phyloP scores from a whole-genome alignment of 2,113 vertebrate genomes.

The Paramormyrops kingsleyae region DNA sequence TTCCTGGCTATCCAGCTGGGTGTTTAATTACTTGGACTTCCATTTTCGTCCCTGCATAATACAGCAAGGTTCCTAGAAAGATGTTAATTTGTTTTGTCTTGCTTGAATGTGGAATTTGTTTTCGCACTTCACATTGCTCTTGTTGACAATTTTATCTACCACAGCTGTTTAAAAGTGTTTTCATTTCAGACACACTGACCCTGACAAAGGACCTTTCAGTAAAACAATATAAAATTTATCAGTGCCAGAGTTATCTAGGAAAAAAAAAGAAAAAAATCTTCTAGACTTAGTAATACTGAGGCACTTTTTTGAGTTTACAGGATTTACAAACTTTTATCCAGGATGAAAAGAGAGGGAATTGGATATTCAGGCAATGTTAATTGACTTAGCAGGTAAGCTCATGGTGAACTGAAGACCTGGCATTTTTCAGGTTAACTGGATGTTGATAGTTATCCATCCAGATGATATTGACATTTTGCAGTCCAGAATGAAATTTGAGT shows the following conservation, averaged over 20 bases:
- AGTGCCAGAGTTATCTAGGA: not conserved
- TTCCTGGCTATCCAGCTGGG: slow-evolving; percentile 26
- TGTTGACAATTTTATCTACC: slow-evolving; percentile 8
- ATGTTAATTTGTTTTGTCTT: slow-evolving; percentile 16
- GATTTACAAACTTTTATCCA: not conserved
- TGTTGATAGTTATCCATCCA: not conserved
- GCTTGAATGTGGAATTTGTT: not conserved
- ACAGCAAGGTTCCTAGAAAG: slow-evolving; percentile 28
- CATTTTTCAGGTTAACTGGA: not conserved
- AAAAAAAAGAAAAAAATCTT: not conserved
- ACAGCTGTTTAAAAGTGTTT: slow-evolving; percentile 1
- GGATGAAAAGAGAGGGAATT: not conserved
- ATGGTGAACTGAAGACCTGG: not conserved
- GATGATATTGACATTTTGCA: not conserved
- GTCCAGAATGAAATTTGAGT: not conserved
- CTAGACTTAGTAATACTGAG: not conserved
- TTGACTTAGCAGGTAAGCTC: not conserved
- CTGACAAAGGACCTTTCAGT: slow-evolving; percentile 8
- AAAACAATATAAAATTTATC: not conserved
- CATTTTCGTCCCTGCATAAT: slow-evolving; percentile 19
- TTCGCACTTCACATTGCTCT: slow-evolving; percentile 15
- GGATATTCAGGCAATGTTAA: not conserved
- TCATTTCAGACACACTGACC: slow-evolving; percentile 2
- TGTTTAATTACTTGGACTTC: slow-evolving; percentile 32
- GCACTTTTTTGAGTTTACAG: not conserved